phyloP scores from a whole-genome alignment of 2,888 invertebrate species.

The Nephrotoma flavescens region DNA sequence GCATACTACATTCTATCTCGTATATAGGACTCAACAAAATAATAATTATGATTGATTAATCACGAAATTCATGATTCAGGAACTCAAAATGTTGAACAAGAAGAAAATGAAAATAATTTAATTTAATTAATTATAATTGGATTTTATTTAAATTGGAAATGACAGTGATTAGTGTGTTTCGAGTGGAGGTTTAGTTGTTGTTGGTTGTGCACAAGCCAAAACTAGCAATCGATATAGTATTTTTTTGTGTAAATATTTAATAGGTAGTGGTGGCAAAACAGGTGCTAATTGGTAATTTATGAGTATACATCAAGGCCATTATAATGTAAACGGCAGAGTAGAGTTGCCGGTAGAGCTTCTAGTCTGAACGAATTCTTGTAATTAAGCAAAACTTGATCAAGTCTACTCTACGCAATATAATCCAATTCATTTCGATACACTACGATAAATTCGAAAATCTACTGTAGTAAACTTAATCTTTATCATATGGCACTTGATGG shows the following conservation, averaged over 20 bases:
- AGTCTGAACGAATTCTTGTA: no score
- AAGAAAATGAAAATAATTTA: not conserved
- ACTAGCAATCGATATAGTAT: not conserved
- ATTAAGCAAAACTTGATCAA: no score
- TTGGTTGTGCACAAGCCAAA: not conserved
- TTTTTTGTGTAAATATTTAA: not conserved
- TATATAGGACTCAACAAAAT: not conserved
- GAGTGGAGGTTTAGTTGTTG: not conserved
- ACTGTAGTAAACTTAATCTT: no score
- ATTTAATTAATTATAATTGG: not conserved
- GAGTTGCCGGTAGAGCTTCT: no score
- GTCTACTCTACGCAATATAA: no score
- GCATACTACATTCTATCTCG: no score
- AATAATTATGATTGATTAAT: not conserved
- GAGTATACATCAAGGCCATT: not conserved
- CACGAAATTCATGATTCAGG: not conserved
- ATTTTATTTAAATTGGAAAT: not conserved
- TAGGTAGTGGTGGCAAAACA: not conserved
- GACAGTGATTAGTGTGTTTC: not conserved
- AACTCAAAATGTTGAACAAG: not conserved
- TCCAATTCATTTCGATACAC: no score
- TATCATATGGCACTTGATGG: no score
- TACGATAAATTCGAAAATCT: no score
- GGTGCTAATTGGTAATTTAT: not conserved
- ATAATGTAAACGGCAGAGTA: not conserved